phyloP scores from a whole-genome alignment of 2,888 invertebrate species.

The Phengaris arion region DNA sequence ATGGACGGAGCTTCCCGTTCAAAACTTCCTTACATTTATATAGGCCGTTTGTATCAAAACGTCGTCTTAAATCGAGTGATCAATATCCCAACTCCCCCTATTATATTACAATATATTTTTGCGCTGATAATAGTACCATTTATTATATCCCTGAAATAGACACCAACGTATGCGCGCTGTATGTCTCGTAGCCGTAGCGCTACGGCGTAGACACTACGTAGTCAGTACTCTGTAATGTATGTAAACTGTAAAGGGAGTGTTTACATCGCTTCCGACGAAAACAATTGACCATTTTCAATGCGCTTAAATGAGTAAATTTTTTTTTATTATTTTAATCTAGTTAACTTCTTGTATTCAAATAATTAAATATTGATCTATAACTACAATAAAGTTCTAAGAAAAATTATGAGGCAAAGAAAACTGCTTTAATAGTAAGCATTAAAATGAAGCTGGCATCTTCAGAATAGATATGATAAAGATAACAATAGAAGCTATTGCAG shows the following conservation, averaged over 20 bases:
- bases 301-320: constrained; percentile 19
- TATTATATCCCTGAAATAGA: neutral
- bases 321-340: neutral
- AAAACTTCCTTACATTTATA: constrained; percentile 61
- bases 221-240: constrained; percentile 27
- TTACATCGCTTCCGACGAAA: constrained; percentile 11
- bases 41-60: constrained; percentile 40
- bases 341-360: neutral
- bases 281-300: constrained; percentile 16
- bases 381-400: too few species aligned
- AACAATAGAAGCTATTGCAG: neutral
- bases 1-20: constrained; percentile 60
- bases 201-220: constrained; percentile 51
- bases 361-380: too few species aligned
- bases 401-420: too few species aligned
- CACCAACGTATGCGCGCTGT: neutral
- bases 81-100: neutral
- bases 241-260: constrained; percentile 22
- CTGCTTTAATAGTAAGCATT: too few species aligned
- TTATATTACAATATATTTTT: constrained; percentile 3
- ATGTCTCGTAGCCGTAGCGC: constrained; percentile 45
- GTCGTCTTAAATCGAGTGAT: constrained; percentile 31
- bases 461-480: neutral
- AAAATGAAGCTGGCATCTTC: too few species aligned
- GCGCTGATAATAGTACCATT: neutral